phyloP scores from a whole-genome alignment of 2,797 vertebrate species.

The Carduelis carduelis region DNA sequence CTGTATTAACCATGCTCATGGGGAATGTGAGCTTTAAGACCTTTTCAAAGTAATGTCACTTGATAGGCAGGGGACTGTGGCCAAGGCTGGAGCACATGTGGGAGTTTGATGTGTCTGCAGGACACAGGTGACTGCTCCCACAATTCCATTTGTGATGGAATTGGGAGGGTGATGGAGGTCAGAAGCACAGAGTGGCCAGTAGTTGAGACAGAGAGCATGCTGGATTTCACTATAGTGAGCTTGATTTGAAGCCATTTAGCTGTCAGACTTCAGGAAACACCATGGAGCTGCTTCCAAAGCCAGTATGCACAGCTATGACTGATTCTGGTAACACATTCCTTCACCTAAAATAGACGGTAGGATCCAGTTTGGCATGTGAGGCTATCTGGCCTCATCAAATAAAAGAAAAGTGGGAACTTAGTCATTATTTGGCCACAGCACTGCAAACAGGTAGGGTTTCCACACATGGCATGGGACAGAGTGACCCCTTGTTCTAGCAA shows the following conservation, averaged over 20 bases:
- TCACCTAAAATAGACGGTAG: not conserved
- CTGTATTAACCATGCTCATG: not conserved
- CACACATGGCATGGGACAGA: not conserved
- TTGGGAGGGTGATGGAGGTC: not conserved
- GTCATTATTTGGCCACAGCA: not conserved
- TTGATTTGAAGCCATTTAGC: not conserved
- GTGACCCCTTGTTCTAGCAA: not conserved
- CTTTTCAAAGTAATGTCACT: not conserved
- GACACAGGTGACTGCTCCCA: not conserved
- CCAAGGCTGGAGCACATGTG: not conserved
- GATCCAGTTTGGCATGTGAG: not conserved
- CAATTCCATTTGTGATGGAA: not conserved
- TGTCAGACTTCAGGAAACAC: not conserved
- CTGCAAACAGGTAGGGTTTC: not conserved
- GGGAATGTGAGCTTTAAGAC: not conserved
- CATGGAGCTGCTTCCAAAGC: not conserved
- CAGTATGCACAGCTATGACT: not conserved
- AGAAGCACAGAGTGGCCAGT: not conserved
- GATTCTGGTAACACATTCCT: not conserved
- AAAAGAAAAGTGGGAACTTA: not conserved
- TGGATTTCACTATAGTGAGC: not conserved
- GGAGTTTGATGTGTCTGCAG: not conserved
- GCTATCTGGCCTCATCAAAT: not conserved
- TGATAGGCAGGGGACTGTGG: not conserved
- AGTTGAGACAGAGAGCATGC: accelerated